Evolutionary conservation across 2,797 vertebrate genomes (phyloP), one percentile per base, ranked within the genome.

Genomic region (Remorina albescens): DNA sequence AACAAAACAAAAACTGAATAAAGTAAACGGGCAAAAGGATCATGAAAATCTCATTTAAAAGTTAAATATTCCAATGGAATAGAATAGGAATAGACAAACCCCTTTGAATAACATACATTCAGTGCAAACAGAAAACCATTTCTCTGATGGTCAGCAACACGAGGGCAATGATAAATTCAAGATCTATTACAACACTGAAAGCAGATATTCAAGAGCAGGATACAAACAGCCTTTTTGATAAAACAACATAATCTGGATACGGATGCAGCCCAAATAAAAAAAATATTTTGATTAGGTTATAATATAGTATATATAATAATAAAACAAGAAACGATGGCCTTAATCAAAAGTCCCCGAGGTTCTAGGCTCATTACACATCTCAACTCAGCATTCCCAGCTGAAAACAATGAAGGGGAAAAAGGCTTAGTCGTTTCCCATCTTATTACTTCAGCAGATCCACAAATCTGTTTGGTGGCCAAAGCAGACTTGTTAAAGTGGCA

Each of bases 401-500:
- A 60, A 85, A 82, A 81, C 53, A 76, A 76, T 50, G 32, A 65
- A 53, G 63, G 36, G 34, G 28, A n/a, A 62, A 59, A 75, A 49
- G 44, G 67, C 49, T 69, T 44, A 54, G 5, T 67, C 56, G 51
- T 81, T 67, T 30, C 44, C 34, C 74, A 55, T 66, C 60, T 57
- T 71, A 64, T 76, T 71, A 70, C 67, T 78, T 81, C 30, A 66
- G 34, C 66, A 68, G 63, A 83, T 71, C 71, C 47, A 34, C 34
- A 62, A 80, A 79, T 78, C 46, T 44, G 30, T 71, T 86, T 65
- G 53, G 80, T 71, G 71, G 78, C 62, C 63, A 73, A 84, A 84
- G 69, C 53, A 12, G 50, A 76, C 67, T 85, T 82, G 67, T 88
- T 87, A 80, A 87, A 87, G 51, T 39, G 44, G 62, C 58, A 71